These are phyloP conservation scores for Alethe diademata DNA, from an alignment of 2,113 vertebrate genomes.

Conservation along the genomic window DNA sequence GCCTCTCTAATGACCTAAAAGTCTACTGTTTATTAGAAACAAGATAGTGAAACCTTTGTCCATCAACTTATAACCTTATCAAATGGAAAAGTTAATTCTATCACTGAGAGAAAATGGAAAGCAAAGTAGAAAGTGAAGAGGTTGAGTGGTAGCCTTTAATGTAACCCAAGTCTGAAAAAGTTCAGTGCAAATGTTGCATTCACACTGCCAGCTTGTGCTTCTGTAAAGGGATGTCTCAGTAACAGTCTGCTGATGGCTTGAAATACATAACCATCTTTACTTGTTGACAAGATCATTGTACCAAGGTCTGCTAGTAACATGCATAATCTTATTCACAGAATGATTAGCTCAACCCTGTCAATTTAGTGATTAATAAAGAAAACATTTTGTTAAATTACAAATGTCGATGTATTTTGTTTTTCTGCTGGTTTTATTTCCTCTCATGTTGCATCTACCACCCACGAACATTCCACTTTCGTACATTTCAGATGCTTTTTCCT, in stretches of 20 bases:
- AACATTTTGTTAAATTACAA: slow-evolving; percentile 14
- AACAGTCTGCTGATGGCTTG: background rate
- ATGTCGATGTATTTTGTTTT: slow-evolving; percentile 10
- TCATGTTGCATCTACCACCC: slow-evolving; percentile 25
- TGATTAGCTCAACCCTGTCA: slow-evolving; percentile 12
- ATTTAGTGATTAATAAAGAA: slow-evolving; percentile 34
- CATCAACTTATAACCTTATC: background rate
- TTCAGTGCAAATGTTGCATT: background rate
- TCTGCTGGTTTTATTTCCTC: slow-evolving; percentile 32
- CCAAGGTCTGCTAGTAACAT: background rate
- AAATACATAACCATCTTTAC: background rate
- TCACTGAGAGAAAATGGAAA: background rate
- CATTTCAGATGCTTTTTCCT: slow-evolving; percentile 4
- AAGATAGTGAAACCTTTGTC: background rate
- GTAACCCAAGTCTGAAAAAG: background rate
- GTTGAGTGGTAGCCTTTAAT: background rate
- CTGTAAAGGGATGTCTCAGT: background rate
- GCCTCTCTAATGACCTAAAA: background rate
- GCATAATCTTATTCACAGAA: background rate
- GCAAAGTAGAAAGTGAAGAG: background rate
- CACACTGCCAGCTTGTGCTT: background rate
- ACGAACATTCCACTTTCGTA: background rate
- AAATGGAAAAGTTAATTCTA: background rate
- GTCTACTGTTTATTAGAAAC: background rate
- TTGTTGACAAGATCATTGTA: background rate